Conservation (phyloP, 1,140 invertebrate genomes). For the Plodia interpunctella region DNA sequence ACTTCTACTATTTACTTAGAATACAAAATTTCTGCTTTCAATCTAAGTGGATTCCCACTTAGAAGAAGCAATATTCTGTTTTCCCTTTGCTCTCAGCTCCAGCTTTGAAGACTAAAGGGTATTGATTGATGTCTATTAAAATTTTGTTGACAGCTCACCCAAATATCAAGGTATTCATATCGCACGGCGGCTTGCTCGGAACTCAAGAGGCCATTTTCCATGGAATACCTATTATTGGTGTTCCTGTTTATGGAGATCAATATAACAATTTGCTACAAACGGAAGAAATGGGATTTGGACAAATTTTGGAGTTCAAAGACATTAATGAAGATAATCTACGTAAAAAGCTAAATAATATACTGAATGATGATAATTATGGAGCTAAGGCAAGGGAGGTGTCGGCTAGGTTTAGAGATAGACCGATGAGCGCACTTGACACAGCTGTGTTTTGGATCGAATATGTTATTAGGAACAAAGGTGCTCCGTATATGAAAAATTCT, state of each 20-base stretch:
- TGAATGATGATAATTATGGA: constrained; percentile 21
- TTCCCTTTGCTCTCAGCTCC: too few relatives aligned
- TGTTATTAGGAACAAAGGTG: constrained; percentile 73
- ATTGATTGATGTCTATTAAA: too few relatives aligned
- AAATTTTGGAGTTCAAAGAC: constrained; percentile 47
- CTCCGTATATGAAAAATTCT: constrained; percentile 78
- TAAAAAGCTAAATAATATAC: constrained; percentile 53
- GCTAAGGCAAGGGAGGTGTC: too few relatives aligned
- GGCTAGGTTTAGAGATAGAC: too few relatives aligned
- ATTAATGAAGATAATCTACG: constrained; percentile 46
- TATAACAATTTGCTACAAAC: constrained; percentile 75
- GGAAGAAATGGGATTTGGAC: constrained; percentile 67
- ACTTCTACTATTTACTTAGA: too few relatives aligned
- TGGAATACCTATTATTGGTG: constrained; percentile 81
- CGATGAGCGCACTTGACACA: too few relatives aligned
- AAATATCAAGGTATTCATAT: constrained; percentile 79
- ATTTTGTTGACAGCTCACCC: constrained; percentile 48
- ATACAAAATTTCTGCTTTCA: too few relatives aligned
- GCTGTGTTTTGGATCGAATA: constrained; percentile 62
- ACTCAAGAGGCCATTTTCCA: constrained; percentile 82
- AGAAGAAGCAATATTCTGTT: too few relatives aligned
- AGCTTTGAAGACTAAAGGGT: too few relatives aligned
- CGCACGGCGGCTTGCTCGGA: constrained; percentile 82
- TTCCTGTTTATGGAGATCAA: constrained; percentile 82
- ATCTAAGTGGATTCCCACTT: too few relatives aligned